Evolutionary conservation across 1,140 invertebrate genomes (phyloP).

Genomic region (Drosophila bifasciata): DNA sequence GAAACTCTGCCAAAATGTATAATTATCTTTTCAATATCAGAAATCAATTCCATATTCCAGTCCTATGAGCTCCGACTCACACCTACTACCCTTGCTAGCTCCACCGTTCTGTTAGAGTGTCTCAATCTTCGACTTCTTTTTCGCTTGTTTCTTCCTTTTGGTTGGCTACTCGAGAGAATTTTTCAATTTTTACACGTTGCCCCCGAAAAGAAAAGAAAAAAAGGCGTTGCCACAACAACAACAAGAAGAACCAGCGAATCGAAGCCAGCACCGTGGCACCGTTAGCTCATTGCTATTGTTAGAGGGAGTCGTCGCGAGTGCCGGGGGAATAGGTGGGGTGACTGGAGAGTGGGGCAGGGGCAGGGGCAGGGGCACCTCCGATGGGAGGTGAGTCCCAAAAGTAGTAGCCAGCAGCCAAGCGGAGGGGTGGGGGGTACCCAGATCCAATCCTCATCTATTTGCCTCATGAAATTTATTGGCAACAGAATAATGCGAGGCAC

Average conservation of each 20-base stretch:
- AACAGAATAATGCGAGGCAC: slow-evolving; percentile 76
- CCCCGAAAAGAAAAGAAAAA: slow-evolving; percentile 45
- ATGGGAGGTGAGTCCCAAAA: slow-evolving; percentile 3
- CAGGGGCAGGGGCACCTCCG: too few species aligned
- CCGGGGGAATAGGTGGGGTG: neutral
- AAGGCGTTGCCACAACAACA: slow-evolving; percentile 51
- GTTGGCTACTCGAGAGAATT: slow-evolving; percentile 65
- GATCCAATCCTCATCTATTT: slow-evolving; percentile 66
- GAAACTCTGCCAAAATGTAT: too few species aligned
- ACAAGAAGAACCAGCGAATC: slow-evolving; percentile 31
- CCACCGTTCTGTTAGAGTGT: too few species aligned
- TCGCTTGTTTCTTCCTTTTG: slow-evolving; percentile 22
- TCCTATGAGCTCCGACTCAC: too few species aligned
- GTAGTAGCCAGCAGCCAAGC: slow-evolving; percentile 27
- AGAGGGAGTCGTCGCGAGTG: slow-evolving; percentile 22
- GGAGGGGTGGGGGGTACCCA: slow-evolving; percentile 3
- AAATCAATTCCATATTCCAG: too few species aligned
- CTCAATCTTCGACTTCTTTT: neutral
- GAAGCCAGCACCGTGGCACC: slow-evolving; percentile 40
- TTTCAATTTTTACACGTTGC: slow-evolving; percentile 81
- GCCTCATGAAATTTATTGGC: slow-evolving; percentile 79
- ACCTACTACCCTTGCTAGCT: too few species aligned
- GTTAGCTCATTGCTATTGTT: slow-evolving; percentile 68
- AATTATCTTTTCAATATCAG: too few species aligned
- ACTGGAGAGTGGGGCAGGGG: too few species aligned